These are phyloP conservation scores for Pseudachorutes palmiensis DNA, from an alignment of 1,140 invertebrate genomes.

Conservation along the genomic window DNA sequence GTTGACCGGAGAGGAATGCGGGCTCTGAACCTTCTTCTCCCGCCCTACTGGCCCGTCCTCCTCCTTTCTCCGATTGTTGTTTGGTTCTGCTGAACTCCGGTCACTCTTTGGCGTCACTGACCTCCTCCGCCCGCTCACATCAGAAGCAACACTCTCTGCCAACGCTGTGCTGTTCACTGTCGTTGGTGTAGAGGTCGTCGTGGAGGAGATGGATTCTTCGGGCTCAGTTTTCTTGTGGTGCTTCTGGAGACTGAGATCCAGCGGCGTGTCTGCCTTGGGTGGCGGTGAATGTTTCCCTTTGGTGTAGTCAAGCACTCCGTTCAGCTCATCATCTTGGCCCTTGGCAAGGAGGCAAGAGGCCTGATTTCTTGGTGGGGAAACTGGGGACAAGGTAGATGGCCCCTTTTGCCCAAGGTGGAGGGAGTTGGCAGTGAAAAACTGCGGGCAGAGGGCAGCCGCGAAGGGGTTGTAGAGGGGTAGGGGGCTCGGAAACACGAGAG, in stretches of 20 bases:
- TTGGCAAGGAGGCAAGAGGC: too few species aligned
- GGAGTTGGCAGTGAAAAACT: too few species aligned
- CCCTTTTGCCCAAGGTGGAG: too few species aligned
- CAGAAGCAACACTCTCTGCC: background rate
- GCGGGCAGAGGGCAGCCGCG: conserved; percentile 27
- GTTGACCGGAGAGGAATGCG: background rate
- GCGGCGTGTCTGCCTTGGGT: conserved; percentile 19
- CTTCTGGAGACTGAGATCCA: conserved; percentile 37
- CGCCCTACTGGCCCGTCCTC: background rate
- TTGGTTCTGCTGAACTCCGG: background rate
- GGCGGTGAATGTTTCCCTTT: too few species aligned
- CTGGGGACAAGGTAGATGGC: too few species aligned
- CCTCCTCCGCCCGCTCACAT: background rate
- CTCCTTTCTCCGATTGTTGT: background rate
- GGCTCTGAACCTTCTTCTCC: background rate
- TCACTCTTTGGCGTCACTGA: background rate
- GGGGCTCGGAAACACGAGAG: conserved; percentile 18
- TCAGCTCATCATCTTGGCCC: too few species aligned
- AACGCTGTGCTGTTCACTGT: too few species aligned
- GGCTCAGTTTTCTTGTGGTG: conserved; percentile 4
- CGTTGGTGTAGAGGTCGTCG: too few species aligned
- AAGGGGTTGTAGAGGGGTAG: conserved; percentile 36
- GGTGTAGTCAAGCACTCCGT: background rate
- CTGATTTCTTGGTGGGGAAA: too few species aligned
- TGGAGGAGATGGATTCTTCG: conserved; percentile 21